Percentiles rank a stretch among this genome's conserved stretches.
Evolutionary conservation across 92 coral and sea anemone species (phyloP).

Genomic region (Galaxea fascicularis): DNA sequence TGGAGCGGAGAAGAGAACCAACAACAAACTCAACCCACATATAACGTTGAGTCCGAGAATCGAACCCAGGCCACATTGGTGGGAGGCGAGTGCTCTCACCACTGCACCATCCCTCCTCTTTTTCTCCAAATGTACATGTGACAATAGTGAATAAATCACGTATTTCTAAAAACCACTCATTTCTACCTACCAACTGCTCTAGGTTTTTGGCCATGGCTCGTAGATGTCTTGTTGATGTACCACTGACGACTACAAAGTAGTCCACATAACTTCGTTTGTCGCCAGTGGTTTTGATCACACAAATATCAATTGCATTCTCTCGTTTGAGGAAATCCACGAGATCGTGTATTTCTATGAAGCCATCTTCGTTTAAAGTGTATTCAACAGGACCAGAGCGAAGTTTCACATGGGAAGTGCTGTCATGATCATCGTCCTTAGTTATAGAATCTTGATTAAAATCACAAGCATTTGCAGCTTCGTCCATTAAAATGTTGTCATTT

Average conservation of each 20-base stretch:
- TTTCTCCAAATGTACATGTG: too few species aligned
- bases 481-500: neutral
- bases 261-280: slow-evolving; percentile 88
- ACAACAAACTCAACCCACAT: too few species aligned
- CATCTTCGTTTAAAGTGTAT: slow-evolving; percentile 54
- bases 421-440: neutral
- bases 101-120: too few species aligned
- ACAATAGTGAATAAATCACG: neutral
- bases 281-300: slow-evolving; percentile 86
- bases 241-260: slow-evolving; percentile 93
- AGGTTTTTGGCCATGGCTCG: slow-evolving; percentile 95
- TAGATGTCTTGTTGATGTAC: slow-evolving; percentile 89
- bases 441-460: neutral
- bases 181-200: slow-evolving; percentile 78
- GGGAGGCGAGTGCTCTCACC: too few species aligned
- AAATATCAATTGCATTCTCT: slow-evolving; percentile 89
- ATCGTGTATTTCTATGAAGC: slow-evolving; percentile 72
- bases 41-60: too few species aligned
- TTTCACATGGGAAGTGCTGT: neutral
- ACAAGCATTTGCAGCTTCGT: neutral
- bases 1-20: too few species aligned
- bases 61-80: too few species aligned
- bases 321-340: slow-evolving; percentile 74
- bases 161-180: neutral
- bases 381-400: slow-evolving; percentile 4